phyloP scores from a whole-genome alignment of 2,888 invertebrate genomes.

The Eilema griseolum region DNA sequence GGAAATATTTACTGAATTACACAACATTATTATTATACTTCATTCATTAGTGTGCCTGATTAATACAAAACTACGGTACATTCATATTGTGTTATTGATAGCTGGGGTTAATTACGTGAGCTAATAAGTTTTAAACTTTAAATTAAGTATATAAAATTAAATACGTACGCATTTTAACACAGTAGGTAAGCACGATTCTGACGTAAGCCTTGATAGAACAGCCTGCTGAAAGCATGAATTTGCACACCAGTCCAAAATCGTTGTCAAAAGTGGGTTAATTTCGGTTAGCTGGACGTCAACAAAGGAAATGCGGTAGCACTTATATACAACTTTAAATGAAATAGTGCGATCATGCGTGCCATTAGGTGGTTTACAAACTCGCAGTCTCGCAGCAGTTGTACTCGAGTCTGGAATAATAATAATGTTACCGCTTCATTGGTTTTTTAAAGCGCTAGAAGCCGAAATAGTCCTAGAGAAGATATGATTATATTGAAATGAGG shows the following conservation, averaged over 20 bases:
- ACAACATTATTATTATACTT: constrained; percentile 9
- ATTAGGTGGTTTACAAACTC: too few relatives aligned
- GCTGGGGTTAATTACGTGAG: not conserved
- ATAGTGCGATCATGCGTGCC: too few relatives aligned
- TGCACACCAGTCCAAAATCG: too few relatives aligned
- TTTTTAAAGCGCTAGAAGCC: not conserved
- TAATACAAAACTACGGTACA: constrained; percentile 2
- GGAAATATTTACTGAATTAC: constrained; percentile 9
- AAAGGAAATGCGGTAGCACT: too few relatives aligned
- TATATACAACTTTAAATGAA: too few relatives aligned
- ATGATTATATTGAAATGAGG: not conserved
- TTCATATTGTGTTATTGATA: constrained; percentile 6
- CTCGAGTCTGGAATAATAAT: too few relatives aligned
- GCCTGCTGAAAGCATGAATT: not conserved
- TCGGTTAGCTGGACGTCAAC: too few relatives aligned
- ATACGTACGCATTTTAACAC: not conserved
- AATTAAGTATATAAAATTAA: not conserved
- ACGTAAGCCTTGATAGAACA: too few relatives aligned
- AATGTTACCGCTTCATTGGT: too few relatives aligned
- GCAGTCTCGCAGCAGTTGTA: too few relatives aligned
- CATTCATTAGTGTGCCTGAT: not conserved
- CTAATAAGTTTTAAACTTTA: not conserved
- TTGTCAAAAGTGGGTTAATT: too few relatives aligned
- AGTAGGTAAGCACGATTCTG: not conserved
- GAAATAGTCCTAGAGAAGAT: not conserved